Conservation (phyloP, 2,113 vertebrate genomes). For the Chinchilla lanigera region DNA sequence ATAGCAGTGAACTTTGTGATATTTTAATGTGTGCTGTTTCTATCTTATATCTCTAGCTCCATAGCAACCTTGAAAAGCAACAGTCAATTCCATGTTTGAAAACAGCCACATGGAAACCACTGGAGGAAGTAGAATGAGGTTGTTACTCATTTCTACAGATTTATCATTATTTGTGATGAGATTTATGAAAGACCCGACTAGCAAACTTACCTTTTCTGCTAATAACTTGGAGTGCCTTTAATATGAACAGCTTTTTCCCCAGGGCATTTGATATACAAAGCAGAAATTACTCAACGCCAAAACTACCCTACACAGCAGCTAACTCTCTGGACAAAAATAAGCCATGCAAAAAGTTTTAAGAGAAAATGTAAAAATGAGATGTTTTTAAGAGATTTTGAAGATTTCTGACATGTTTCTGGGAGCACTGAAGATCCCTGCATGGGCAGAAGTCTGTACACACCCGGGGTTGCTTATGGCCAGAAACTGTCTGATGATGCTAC, state of each 20-base stretch:
- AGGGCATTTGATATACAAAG: background rate
- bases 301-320: background rate
- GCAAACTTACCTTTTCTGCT: background rate
- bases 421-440: background rate
- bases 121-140: background rate
- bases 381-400: background rate
- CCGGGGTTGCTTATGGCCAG: background rate
- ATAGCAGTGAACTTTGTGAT: background rate
- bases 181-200: background rate
- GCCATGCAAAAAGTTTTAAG: background rate
- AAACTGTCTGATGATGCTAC: background rate
- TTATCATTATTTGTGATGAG: background rate
- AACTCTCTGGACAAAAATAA: background rate
- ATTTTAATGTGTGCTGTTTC: background rate
- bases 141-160: background rate
- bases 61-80: background rate
- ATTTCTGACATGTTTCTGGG: background rate
- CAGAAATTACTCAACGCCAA: background rate
- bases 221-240: background rate
- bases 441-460: accelerated
- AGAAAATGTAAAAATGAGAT: background rate
- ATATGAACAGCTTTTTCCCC: background rate
- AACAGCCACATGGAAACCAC: background rate
- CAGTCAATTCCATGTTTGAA: background rate
- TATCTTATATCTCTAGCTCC: background rate